Percentiles rank a stretch among this genome's conserved stretches.
phyloP scores from a whole-genome alignment of 92 coral and sea anemone genomes.

The Parazoanthus atlanticus region DNA sequence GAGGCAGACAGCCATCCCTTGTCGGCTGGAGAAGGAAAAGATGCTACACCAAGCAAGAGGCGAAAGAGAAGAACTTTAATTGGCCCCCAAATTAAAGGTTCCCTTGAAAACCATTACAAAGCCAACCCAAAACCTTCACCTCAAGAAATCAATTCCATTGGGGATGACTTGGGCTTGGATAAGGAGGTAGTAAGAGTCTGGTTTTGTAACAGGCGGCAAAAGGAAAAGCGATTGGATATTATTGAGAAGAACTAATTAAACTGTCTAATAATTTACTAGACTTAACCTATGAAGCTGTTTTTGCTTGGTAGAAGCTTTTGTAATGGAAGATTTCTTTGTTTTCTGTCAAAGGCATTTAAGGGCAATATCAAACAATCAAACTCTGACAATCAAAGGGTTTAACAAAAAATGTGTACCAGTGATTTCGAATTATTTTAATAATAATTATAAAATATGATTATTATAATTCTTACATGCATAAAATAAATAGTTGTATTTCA shows the following conservation, averaged over 20 bases:
- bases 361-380: no score
- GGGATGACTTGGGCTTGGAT: constrained; percentile 37
- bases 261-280: not conserved
- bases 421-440: no score
- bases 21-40: constrained; percentile 25
- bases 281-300: not conserved
- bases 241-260: constrained; percentile 8
- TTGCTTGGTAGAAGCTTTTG: not conserved
- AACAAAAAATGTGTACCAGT: no score
- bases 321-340: no score
- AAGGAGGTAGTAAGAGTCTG: constrained; percentile 36
- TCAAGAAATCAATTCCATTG: constrained; percentile 20
- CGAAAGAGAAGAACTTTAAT: constrained; percentile 39
- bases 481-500: no score
- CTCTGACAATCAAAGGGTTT: no score
- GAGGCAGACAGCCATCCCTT: constrained; percentile 20
- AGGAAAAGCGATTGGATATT: constrained; percentile 35
- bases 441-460: no score
- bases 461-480: no score
- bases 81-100: not conserved
- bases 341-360: no score
- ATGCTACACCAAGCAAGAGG: constrained; percentile 20
- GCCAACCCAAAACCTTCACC: constrained; percentile 33
- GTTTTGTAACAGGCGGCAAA: constrained; percentile 40
- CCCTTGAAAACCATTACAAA: constrained; percentile 23